Conservation (phyloP, 2,797 vertebrate genomes). For the Lindbergichthys nudifrons region DNA sequence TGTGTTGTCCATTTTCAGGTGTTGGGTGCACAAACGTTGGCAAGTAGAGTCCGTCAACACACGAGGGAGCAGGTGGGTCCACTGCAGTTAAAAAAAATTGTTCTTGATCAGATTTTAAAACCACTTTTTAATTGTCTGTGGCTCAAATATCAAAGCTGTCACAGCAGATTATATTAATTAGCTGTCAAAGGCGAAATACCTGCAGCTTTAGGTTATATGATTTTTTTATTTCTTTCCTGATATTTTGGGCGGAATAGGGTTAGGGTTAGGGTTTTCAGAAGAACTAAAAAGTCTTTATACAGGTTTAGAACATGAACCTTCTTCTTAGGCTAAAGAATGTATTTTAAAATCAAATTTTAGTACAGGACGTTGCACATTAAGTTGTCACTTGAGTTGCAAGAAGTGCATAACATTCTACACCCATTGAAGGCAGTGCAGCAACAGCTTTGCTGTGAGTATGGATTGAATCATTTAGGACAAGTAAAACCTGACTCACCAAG, state of each 20-base stretch:
- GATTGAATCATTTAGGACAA: background rate
- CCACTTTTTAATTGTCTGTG: background rate
- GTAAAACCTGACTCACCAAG: conserved; percentile 54
- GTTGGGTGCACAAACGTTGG: conserved; percentile 70
- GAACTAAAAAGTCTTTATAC: background rate
- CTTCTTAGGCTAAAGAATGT: background rate
- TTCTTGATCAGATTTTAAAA: background rate
- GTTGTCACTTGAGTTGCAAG: background rate
- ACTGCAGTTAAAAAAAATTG: conserved; percentile 54
- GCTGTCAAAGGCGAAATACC: too few species aligned
- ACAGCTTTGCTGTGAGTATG: background rate
- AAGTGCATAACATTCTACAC: background rate
- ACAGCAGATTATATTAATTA: background rate
- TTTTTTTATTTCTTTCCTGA: background rate
- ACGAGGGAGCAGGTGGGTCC: conserved; percentile 67
- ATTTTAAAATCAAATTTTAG: background rate
- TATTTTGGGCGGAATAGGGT: too few species aligned
- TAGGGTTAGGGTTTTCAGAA: background rate
- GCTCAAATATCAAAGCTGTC: background rate
- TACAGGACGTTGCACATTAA: background rate
- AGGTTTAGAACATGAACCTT: background rate
- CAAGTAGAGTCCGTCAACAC: conserved; percentile 68
- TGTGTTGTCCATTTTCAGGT: conserved; percentile 46
- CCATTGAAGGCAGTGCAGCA: background rate
- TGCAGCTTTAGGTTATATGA: too few species aligned